phyloP scores from a whole-genome alignment of 2,113 vertebrate genomes.

The Ammospiza caudacuta region DNA sequence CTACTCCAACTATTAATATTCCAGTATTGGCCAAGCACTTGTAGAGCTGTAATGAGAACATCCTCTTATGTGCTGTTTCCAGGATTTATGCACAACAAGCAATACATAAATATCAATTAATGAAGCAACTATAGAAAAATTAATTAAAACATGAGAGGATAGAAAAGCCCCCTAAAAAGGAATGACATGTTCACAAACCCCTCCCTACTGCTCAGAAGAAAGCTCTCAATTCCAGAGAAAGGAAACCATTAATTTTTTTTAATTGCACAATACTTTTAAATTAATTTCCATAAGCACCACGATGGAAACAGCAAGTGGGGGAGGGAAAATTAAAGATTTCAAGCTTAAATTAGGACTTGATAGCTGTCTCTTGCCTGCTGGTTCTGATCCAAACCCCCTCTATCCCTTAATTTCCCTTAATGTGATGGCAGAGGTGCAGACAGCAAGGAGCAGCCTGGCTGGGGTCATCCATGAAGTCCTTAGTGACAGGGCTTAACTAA shows the following conservation, averaged over 20 bases:
- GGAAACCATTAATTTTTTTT: conserved; percentile 51
- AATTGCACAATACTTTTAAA: conserved; percentile 50
- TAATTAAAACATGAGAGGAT: conserved; percentile 68
- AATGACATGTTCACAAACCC: not conserved
- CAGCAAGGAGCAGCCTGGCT: not conserved
- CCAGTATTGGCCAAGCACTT: conserved; percentile 46
- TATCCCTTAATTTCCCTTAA: not conserved
- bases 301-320: not conserved
- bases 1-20: conserved; percentile 39
- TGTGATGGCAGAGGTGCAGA: not conserved
- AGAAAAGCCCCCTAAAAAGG: conserved; percentile 30
- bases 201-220: conserved; percentile 29
- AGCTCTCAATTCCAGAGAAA: conserved; percentile 37
- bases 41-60: conserved; percentile 57
- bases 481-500: not conserved
- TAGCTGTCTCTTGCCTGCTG: not conserved
- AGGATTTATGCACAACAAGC: conserved; percentile 68
- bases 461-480: not conserved
- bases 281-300: conserved; percentile 40
- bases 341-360: not conserved
- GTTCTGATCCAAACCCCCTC: not conserved
- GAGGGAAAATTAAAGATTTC: not conserved
- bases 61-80: conserved; percentile 38
- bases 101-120: conserved; percentile 74
- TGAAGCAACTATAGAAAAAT: conserved; percentile 64